These are phyloP conservation scores for Platycheirus rosarum DNA, from an alignment of 2,888 invertebrate genomes.

Conservation along the genomic window DNA sequence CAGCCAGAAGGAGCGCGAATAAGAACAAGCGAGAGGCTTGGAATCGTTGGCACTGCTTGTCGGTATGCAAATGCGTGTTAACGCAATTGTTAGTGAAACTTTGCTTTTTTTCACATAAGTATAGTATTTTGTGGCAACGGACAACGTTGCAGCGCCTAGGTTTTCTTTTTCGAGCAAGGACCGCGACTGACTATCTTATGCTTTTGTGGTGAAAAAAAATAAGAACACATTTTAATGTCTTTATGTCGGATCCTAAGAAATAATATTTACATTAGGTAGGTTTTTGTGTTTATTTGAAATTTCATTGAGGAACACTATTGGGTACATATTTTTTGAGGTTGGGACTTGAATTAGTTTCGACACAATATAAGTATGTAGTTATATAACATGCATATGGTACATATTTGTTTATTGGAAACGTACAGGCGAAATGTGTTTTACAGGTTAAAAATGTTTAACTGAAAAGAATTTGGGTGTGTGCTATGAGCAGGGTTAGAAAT, in stretches of 20 bases:
- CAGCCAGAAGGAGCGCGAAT: slow-evolving; percentile 32
- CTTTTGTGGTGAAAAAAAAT: slow-evolving; percentile 5
- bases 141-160: slow-evolving; percentile 53
- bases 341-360: slow-evolving; percentile 50
- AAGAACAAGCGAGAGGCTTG: slow-evolving; percentile 21
- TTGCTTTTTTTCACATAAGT: slow-evolving; percentile 40
- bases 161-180: slow-evolving; percentile 56
- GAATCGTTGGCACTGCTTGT: neutral
- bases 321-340: slow-evolving; percentile 34
- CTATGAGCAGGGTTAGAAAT: slow-evolving; percentile 44
- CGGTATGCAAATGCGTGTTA: slow-evolving; percentile 72
- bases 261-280: slow-evolving; percentile 4
- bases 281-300: neutral
- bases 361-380: slow-evolving; percentile 24
- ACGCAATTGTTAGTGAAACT: slow-evolving; percentile 70
- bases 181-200: slow-evolving; percentile 44
- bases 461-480: slow-evolving; percentile 63
- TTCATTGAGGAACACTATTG: slow-evolving; percentile 7
- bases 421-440: slow-evolving; percentile 36
- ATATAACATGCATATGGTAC: slow-evolving; percentile 33
- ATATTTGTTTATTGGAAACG: slow-evolving; percentile 38
- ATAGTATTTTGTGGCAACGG: slow-evolving; percentile 8
- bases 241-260: slow-evolving; percentile 47
- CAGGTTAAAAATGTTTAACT: slow-evolving; percentile 55
- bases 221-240: slow-evolving; percentile 71